Base-by-base conservation (phyloP, 2,888 invertebrate species). In the Heliconius hortense region DNA sequence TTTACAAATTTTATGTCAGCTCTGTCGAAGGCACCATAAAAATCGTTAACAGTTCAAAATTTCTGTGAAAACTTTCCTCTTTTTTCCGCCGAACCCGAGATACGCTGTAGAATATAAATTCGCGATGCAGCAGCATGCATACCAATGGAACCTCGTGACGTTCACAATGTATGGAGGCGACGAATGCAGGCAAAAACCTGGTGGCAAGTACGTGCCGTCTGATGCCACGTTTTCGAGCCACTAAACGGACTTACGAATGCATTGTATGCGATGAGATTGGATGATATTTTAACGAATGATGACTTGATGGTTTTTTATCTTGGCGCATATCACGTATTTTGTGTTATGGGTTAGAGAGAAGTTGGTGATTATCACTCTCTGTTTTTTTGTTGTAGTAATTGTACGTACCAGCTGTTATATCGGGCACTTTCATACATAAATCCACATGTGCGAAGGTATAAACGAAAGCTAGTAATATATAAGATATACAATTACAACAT, bases 61-160 rank as follows among this genome's bases (percentile, higher is more conserved):
- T 75, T 78, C 78, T 78, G 72, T 77, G 74, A 76, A 79, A 79
- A 72, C 72, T 73, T 70, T 35, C 70, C n/a, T 72, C 74, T 75
- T 79, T 79, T 74, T 77, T 63, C 75, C 67, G 66, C 76, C 74
- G 75, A 79, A 75, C 77, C 72, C 76, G 71, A 74, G 72, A 35
- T 66, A 60, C 75, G 77, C 35, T 68, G 70, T 81, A 81, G 84
- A 85, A 86, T 87, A 89, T 87, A 87, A 87, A 89, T 88, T 86
- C 82, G 85, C 86, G 84, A 81, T 79, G 81, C 84, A 78, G 78
- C 81, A 83, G 80, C 80, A 78, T 85, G 89, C 88, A 89, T 89
- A 88, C 87, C 84, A 87, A 90, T 89, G 78, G 72, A 75, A 68
- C 77, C 78, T 79, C 77, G 80, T 79, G 81, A 82, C 82, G 81